phyloP scores from a whole-genome alignment of 2,113 vertebrate species.

The Labrus mixtus region DNA sequence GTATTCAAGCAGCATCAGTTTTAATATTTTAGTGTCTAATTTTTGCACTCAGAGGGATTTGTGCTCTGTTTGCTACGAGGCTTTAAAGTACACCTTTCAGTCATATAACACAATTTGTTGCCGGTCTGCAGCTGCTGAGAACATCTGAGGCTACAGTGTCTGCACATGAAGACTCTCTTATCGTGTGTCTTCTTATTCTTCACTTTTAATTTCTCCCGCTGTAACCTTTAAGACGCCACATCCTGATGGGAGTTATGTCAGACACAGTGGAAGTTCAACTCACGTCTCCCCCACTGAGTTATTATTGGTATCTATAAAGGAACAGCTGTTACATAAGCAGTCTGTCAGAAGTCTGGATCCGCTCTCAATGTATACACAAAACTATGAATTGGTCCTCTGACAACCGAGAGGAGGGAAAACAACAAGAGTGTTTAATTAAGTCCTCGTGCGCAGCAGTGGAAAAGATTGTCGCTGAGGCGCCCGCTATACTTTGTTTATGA shows the following conservation, averaged over 20 bases:
- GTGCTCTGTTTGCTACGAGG: no score
- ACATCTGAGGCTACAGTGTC: no score
- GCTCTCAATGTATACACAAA: slow-evolving; percentile 13
- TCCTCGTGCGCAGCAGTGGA: not conserved
- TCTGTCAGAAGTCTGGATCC: slow-evolving; percentile 3
- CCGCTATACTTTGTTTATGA: not conserved
- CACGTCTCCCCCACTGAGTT: slow-evolving; percentile 5
- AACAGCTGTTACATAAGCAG: slow-evolving; percentile 22
- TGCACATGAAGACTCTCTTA: no score
- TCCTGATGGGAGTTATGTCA: not conserved
- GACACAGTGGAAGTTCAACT: not conserved
- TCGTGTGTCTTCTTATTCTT: no score
- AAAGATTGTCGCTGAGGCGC: slow-evolving; percentile 11
- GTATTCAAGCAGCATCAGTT: no score
- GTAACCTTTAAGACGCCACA: not conserved
- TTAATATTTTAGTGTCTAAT: no score
- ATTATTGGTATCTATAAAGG: slow-evolving; percentile 20
- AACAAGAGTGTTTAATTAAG: not conserved
- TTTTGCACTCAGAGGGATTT: no score
- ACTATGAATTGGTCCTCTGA: not conserved
- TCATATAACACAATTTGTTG: no score
- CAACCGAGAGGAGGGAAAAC: not conserved
- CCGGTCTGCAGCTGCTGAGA: no score
- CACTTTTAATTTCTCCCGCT: not conserved
- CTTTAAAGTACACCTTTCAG: no score